Conservation (phyloP, 2,113 vertebrate species). For the Cebidichthys violaceus region DNA sequence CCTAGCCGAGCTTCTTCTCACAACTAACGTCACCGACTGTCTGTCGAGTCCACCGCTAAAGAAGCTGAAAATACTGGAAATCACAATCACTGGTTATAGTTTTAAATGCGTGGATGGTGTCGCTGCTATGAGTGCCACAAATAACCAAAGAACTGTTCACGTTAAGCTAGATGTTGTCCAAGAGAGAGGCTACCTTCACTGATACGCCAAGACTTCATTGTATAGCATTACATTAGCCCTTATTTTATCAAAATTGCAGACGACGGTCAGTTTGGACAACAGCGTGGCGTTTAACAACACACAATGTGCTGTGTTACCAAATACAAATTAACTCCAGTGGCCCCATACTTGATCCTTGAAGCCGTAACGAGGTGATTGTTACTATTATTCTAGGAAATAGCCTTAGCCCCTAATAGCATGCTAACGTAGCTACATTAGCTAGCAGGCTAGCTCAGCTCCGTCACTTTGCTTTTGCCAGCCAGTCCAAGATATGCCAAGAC, state of each 20-base stretch:
- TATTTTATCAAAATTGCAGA: not conserved
- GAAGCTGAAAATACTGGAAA: not conserved
- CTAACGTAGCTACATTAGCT: slow-evolving; percentile 60
- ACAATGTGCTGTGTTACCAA: not conserved
- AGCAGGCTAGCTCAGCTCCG: slow-evolving; percentile 56
- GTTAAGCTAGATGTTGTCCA: slow-evolving; percentile 9
- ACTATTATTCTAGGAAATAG: slow-evolving; percentile 26
- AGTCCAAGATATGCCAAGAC: not conserved
- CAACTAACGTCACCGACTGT: slow-evolving; percentile 1
- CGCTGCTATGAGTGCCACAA: not conserved
- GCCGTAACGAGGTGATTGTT: not conserved
- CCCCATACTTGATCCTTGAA: rapidly evolving
- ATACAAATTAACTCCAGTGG: not conserved
- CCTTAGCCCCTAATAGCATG: slow-evolving; percentile 31
- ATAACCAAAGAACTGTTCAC: not conserved
- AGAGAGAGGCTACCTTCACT: slow-evolving; percentile 23
- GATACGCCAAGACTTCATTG: slow-evolving; percentile 17
- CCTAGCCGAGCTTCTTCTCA: slow-evolving; percentile 7
- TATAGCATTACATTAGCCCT: slow-evolving; percentile 29
- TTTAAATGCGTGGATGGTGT: not conserved
- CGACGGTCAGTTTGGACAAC: slow-evolving; percentile 1
- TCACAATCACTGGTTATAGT: not conserved
- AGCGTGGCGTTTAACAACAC: not conserved
- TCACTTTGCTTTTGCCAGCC: slow-evolving; percentile 38
- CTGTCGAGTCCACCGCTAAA: not conserved